Evolutionary conservation across 2,113 vertebrate species (phyloP).

Genomic region (Oreochromis spilurus): DNA sequence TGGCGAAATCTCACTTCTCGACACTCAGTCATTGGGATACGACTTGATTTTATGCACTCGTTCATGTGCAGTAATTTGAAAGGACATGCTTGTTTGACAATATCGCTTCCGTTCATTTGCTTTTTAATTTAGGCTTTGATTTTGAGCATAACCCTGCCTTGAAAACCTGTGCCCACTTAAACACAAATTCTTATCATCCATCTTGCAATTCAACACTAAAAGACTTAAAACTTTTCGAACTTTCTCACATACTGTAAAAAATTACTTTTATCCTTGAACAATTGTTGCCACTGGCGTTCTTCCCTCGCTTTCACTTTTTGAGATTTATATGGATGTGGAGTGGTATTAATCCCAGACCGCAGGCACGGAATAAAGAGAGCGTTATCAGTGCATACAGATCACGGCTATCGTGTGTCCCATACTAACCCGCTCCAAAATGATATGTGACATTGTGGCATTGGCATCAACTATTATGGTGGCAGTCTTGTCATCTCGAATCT

Average conservation of each 20-base stretch:
- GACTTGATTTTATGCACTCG: neutral
- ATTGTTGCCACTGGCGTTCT: slow-evolving; percentile 18
- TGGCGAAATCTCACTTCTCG: neutral
- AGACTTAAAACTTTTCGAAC: neutral
- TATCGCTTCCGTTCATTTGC: neutral
- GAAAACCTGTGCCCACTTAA: neutral
- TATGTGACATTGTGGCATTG: slow-evolving; percentile 94
- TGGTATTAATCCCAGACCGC: neutral
- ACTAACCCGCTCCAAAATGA: slow-evolving; percentile 89
- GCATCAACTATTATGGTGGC: slow-evolving; percentile 95
- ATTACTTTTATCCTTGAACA: slow-evolving; percentile 6
- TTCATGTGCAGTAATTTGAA: neutral
- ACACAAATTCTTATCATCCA: neutral
- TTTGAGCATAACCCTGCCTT: neutral
- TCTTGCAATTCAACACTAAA: neutral
- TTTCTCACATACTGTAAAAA: neutral
- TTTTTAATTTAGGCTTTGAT: neutral
- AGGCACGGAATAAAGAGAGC: neutral
- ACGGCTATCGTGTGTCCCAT: neutral
- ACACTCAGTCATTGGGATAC: neutral
- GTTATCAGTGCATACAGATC: neutral
- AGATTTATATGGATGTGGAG: neutral
- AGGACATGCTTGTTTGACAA: neutral
- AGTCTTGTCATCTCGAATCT: slow-evolving; percentile 97
- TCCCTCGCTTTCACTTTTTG: neutral